These are phyloP conservation scores for Hydrolagus colliei DNA, from an alignment of 2,797 vertebrate species.

Conservation along the genomic window DNA sequence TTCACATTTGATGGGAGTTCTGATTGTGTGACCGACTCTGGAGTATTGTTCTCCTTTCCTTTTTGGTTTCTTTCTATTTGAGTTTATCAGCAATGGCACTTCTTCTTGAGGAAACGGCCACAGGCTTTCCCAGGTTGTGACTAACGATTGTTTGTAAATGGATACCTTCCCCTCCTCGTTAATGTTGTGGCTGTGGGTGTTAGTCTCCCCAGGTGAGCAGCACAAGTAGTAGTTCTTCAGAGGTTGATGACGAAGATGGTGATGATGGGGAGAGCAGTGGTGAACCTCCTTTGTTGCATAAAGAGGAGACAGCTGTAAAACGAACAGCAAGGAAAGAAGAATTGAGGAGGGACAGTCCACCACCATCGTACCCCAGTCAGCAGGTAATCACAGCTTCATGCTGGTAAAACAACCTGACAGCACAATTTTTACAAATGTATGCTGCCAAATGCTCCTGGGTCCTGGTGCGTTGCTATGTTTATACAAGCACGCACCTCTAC, in stretches of 20 bases:
- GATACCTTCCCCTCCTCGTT: not conserved
- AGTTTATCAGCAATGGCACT: too few species aligned
- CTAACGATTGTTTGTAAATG: too few species aligned
- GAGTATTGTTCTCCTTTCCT: not conserved
- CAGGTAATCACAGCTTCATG: conserved; percentile 58
- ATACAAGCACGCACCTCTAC: too few species aligned
- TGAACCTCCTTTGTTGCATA: conserved; percentile 60
- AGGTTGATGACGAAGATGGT: conserved; percentile 85
- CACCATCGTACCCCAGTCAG: conserved; percentile 78
- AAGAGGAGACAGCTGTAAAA: conserved; percentile 60
- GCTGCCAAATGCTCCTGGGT: too few species aligned
- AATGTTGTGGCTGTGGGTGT: conserved; percentile 31
- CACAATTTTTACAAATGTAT: too few species aligned
- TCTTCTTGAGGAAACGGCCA: too few species aligned
- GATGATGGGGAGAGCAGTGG: conserved; percentile 64
- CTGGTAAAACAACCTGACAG: not conserved
- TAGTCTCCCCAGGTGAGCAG: conserved; percentile 77
- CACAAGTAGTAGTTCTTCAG: conserved; percentile 74
- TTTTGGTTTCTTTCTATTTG: not conserved
- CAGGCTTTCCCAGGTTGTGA: too few species aligned
- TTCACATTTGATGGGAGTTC: not conserved
- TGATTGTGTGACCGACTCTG: not conserved
- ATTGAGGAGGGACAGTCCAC: conserved; percentile 63
- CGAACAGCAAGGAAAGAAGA: conserved; percentile 52
- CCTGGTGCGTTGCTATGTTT: too few species aligned